These are phyloP conservation scores for Sitobion miscanthi DNA, from an alignment of 1,140 invertebrate species.

Conservation along the genomic window DNA sequence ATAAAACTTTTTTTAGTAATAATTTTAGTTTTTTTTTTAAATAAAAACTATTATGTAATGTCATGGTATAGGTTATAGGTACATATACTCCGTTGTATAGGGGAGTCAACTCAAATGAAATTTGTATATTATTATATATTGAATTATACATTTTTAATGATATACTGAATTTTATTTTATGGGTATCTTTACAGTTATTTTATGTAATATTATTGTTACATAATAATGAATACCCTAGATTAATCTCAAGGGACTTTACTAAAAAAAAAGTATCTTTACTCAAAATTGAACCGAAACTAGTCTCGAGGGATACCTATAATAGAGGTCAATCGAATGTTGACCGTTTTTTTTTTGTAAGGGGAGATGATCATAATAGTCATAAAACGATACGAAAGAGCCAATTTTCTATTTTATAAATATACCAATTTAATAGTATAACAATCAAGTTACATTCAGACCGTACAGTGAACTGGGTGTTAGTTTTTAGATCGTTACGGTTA, in stretches of 20 bases:
- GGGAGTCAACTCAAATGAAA: too few species aligned
- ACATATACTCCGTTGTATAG: too few species aligned
- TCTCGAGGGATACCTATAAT: not conserved
- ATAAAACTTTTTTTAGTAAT: not conserved
- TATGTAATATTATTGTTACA: not conserved
- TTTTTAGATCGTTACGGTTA: too few species aligned
- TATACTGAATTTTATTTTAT: not conserved
- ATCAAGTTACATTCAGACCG: not conserved
- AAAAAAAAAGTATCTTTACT: not conserved
- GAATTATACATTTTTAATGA: not conserved
- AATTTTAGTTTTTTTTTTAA: not conserved
- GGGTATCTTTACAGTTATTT: not conserved
- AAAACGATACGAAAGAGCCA: not conserved
- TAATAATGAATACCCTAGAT: slow-evolving; percentile 17
- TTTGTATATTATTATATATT: not conserved
- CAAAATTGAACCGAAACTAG: not conserved
- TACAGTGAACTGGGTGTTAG: too few species aligned
- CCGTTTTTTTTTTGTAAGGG: not conserved
- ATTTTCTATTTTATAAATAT: slow-evolving; percentile 6
- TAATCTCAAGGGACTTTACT: not conserved
- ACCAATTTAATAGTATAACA: not conserved
- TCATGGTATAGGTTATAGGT: too few species aligned
- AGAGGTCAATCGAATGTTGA: slow-evolving; percentile 6
- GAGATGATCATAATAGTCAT: slow-evolving; percentile 29
- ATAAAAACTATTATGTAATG: too few species aligned